Evolutionary conservation across 2,888 invertebrate genomes (phyloP).

Genomic region (Vesta saturnalis): DNA sequence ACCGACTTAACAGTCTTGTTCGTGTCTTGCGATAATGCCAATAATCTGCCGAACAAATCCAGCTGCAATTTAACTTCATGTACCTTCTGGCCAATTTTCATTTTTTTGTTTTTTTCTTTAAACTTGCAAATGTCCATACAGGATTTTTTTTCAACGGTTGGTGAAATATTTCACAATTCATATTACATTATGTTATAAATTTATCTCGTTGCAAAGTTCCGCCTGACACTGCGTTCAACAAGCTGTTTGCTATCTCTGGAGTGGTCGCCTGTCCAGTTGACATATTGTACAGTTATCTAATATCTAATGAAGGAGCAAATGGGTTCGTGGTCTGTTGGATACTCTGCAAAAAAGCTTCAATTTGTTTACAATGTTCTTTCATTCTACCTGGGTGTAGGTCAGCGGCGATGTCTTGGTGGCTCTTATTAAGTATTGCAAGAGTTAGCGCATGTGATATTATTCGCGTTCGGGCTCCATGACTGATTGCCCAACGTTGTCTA

Average conservation of each 20-base stretch:
- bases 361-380: conserved; percentile 26
- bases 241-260: conserved; percentile 37
- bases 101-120: conserved; percentile 28
- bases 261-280: conserved; percentile 44
- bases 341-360: conserved; percentile 33
- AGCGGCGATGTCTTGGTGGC: conserved; percentile 16
- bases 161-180: conserved; percentile 36
- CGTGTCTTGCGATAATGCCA: no score
- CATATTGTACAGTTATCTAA: conserved; percentile 41
- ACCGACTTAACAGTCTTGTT: not conserved
- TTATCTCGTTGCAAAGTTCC: conserved; percentile 19
- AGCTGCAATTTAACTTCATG: no score
- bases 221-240: conserved; percentile 39
- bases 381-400: conserved; percentile 25
- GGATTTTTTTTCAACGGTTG: conserved; percentile 33
- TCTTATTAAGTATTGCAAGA: conserved; percentile 35
- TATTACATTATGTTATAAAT: conserved; percentile 41
- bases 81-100: no score
- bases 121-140: conserved; percentile 40
- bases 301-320: conserved; percentile 11
- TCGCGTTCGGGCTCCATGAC: conserved; percentile 42
- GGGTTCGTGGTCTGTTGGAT: conserved; percentile 11
- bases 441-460: conserved; percentile 43
- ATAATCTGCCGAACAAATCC: no score
- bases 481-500: conserved; percentile 47